A percentile compares a stretch with the other conserved stretches of the same genome.
These are phyloP conservation scores for Drosophila erecta DNA, from an alignment of 1,140 invertebrate genomes.

Conservation along the genomic window DNA sequence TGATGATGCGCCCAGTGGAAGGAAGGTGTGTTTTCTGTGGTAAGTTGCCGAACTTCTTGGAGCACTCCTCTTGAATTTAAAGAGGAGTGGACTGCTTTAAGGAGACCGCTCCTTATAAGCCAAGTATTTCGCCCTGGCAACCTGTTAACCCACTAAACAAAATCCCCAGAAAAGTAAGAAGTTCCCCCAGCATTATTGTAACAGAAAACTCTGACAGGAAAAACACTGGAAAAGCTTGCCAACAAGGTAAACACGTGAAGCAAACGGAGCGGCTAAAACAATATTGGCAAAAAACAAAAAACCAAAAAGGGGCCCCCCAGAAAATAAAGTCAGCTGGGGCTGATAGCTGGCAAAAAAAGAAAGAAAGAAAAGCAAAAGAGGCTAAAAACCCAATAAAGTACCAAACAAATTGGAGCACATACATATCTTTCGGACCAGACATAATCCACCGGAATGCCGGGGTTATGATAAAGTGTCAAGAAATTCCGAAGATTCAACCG, in stretches of 20 bases:
- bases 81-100: constrained; percentile 13
- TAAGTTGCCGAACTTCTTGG: background rate
- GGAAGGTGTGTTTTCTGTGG: constrained; percentile 24
- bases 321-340: constrained; percentile 51
- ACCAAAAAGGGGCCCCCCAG: constrained; percentile 6
- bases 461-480: constrained; percentile 75
- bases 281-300: constrained; percentile 64
- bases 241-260: constrained; percentile 64
- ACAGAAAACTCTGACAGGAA: constrained; percentile 68
- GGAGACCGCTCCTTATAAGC: constrained; percentile 2
- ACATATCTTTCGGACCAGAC: constrained; percentile 58
- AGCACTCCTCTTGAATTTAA: constrained; percentile 30
- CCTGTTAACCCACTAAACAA: constrained; percentile 65
- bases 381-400: constrained; percentile 64
- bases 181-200: constrained; percentile 68
- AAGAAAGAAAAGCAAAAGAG: background rate
- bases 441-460: constrained; percentile 58
- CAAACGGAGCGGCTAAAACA: constrained; percentile 70
- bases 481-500: constrained; percentile 57
- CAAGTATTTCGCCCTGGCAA: constrained; percentile 37
- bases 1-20: constrained; percentile 46
- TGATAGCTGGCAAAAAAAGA: constrained; percentile 26
- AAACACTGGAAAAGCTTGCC: constrained; percentile 36
- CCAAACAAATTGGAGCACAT: constrained; percentile 77
- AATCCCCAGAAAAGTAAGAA: constrained; percentile 47